Evolutionary conservation across 2,113 vertebrate species (phyloP), one percentile per base, ranked within the genome.

Genomic region (Mohoua ochrocephala): DNA sequence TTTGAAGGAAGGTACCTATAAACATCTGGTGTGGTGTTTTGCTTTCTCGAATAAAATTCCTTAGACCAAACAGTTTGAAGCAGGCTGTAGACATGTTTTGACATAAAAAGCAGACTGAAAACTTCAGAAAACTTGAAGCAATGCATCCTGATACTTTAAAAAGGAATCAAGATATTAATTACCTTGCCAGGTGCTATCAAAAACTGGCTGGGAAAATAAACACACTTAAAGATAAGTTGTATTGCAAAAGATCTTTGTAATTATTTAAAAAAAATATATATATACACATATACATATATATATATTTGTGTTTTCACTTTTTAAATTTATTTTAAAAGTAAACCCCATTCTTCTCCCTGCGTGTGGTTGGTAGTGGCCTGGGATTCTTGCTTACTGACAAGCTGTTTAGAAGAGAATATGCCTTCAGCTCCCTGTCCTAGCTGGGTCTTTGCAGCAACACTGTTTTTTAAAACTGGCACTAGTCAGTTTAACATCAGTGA

Each of bases 1-100:
- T 98, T 98, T 98, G 93, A 96, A 97, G 96, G 95, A 97, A 97
- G 88, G 80, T 85, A 80, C 89, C n/a, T 53, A 16, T 93, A 88
- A 76, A 86, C 41, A 89, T 76, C 37, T 45, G 41, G 39, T 88
- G n/a, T 33, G 91, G 69, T 93, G 54, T n/a, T 81, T 85, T 67
- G 24, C 33, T 87, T 90, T 86, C n/a, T 90, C 54, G 70, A 94
- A 65, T 91, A 81, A 73, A 95, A 81, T 57, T 92, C 28, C 68
- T 77, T 35, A 97, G 95, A 89, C 42, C 19, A 65, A 83, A 45
- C 75, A 96, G 57, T 37, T 89, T 78, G 84, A 88, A 96, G 53
- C 71, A 93, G 95, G 44, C 42, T 78, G n/a, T 89, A 95, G 81
- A 68, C 47, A 33, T 76, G 19, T 84, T 95, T 83, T 86, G 57